These are phyloP conservation scores for Leptinotarsa haldemani DNA, from an alignment of 2,888 invertebrate genomes.

Conservation along the genomic window DNA sequence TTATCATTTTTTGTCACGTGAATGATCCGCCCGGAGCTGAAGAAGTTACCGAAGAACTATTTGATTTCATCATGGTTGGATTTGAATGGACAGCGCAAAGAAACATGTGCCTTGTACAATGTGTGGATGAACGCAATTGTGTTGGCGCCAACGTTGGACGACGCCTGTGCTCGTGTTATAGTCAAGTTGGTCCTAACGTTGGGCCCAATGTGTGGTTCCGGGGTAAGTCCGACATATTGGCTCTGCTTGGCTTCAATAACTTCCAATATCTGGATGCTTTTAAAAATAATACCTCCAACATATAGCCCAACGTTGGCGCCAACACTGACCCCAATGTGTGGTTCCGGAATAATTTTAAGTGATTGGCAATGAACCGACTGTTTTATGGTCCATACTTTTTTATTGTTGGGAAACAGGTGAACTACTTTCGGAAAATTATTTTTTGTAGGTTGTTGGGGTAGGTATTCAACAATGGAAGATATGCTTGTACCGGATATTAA, in stretches of 20 bases:
- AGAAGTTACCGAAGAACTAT: constrained; percentile 8
- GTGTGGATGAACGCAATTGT: too few species aligned
- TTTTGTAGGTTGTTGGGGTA: neutral
- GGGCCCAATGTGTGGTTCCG: too few species aligned
- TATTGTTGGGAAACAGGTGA: neutral
- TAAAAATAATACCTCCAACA: too few species aligned
- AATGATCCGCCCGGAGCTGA: constrained; percentile 2
- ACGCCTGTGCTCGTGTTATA: too few species aligned
- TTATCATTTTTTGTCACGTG: neutral
- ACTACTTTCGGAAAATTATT: neutral
- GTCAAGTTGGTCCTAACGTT: too few species aligned
- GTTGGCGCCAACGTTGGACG: too few species aligned
- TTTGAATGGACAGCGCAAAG: neutral
- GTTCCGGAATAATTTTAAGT: neutral
- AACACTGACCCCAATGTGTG: too few species aligned
- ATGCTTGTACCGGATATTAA: neutral
- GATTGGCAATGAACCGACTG: constrained; percentile 3
- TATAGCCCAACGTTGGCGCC: too few species aligned
- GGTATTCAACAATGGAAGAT: neutral
- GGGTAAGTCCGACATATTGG: too few species aligned
- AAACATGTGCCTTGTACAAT: too few species aligned
- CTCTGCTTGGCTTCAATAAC: too few species aligned
- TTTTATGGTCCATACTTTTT: constrained; percentile 13
- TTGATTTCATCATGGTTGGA: constrained; percentile 9
- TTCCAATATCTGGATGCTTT: too few species aligned